These are phyloP conservation scores for Diplazon laetatorius DNA, from an alignment of 2,888 invertebrate genomes.

Conservation along the genomic window DNA sequence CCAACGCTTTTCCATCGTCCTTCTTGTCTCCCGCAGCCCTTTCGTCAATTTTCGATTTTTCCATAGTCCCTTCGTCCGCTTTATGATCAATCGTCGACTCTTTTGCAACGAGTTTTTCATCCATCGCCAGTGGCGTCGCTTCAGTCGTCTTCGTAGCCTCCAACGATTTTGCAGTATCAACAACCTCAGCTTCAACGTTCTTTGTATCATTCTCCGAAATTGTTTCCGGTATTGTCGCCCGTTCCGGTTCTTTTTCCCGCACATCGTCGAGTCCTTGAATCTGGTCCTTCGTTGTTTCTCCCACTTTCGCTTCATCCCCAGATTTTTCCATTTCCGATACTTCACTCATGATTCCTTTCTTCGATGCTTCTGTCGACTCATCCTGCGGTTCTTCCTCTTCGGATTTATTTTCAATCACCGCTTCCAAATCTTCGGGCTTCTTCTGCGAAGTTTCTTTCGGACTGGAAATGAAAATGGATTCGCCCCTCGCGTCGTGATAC, in stretches of 20 bases:
- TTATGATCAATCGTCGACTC: background rate
- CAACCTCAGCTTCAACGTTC: constrained; percentile 16
- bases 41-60: constrained; percentile 5
- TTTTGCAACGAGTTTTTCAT: background rate
- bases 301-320: background rate
- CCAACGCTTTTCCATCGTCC: background rate
- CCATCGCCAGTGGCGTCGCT: background rate
- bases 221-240: background rate
- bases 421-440: constrained; percentile 25
- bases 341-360: background rate
- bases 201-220: constrained; percentile 36
- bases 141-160: background rate
- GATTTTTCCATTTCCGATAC: background rate
- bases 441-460: constrained; percentile 12
- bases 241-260: background rate
- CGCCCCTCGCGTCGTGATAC: background rate
- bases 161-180: constrained; percentile 20
- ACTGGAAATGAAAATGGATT: background rate
- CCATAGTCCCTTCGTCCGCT: constrained; percentile 11
- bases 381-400: background rate
- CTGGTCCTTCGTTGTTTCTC: too few species aligned
- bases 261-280: too few species aligned
- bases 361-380: background rate
- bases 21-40: constrained; percentile 1
- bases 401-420: background rate